Evolutionary conservation across 2,797 vertebrate species (phyloP).

Genomic region (Phataginus tricuspis): DNA sequence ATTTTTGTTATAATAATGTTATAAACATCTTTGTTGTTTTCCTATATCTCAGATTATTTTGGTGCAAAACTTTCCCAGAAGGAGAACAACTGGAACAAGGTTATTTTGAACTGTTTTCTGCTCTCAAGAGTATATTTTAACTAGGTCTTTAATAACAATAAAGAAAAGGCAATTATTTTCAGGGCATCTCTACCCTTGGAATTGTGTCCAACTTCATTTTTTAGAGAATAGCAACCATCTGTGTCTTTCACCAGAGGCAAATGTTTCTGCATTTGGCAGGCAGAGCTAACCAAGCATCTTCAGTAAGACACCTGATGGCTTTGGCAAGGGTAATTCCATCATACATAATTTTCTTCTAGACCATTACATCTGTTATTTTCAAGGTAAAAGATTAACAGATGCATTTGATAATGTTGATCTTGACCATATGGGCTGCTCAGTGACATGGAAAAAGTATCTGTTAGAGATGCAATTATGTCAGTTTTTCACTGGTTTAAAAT

Average conservation of each 20-base stretch:
- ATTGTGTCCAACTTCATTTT: conserved; percentile 15
- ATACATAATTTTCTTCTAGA: conserved; percentile 42
- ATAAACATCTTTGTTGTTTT: not conserved
- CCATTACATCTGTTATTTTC: conserved; percentile 48
- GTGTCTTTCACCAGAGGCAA: conserved; percentile 63
- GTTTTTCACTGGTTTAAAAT: not conserved
- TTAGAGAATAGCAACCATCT: conserved; percentile 59
- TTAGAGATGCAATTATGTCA: not conserved
- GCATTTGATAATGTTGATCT: conserved; percentile 58
- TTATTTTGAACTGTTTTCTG: conserved; percentile 19
- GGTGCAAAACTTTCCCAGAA: not conserved
- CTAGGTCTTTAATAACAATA: conserved; percentile 54
- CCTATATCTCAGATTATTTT: not conserved
- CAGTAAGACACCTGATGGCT: conserved; percentile 48
- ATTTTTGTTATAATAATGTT: not conserved
- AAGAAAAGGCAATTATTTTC: conserved; percentile 29
- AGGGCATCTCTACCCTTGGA: conserved; percentile 44
- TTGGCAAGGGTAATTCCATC: conserved; percentile 44
- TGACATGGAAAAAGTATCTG: conserved; percentile 16
- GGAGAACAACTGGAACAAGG: not conserved
- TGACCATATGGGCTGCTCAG: conserved; percentile 59
- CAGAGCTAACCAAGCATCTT: not conserved
- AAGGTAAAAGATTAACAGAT: conserved; percentile 66
- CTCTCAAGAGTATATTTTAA: conserved; percentile 43
- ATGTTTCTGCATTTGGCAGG: conserved; percentile 51